Base-by-base conservation (phyloP, 2,888 invertebrate genomes). In the Apodemia hepburni region DNA sequence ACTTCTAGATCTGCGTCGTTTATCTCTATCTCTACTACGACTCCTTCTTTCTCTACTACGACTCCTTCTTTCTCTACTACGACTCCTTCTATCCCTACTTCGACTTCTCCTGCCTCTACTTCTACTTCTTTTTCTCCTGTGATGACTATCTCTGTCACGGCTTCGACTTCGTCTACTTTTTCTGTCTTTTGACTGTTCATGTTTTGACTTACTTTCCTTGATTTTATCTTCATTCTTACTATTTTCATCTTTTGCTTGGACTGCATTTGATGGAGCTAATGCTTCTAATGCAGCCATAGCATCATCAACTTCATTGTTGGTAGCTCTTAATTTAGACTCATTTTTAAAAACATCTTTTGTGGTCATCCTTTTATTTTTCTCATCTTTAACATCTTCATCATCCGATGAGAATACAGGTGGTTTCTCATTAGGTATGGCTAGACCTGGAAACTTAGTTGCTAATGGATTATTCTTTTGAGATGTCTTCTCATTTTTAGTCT, bases 251-350 rank as follows among this genome's bases (percentile, higher is more conserved):
- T 68, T 71, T 61, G 72, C 76, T 4, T 59, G 74, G 4, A 73
- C 74, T 7, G 74, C 70, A 42, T 87, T 83, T 7, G 95, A 95
- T 3, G 97, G 97, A 2, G 97, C 97, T 33, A 97, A 85, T 4
- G 97, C 96, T 85, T 97, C 97, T 61, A 98, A 86, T 68, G 96
- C 96, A 18, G 97, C 95, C 97, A 97, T 97, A 3, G 96, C 95
- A 76, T 96, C 95, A 70, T 95, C 95, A n/a, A 96, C 94, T 59
- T 94, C 85, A 71, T 93, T 92, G 74, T 85, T 85, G 69, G 71
- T 79, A 22, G 71, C 61, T 9, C 63, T 58, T 38, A 59, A 65
- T 65, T 75, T 77, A 35, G 75, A 72, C 74, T 92, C 86, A 62
- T 82, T 79, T 75, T 88, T 90, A 62, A 92, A 89, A 66, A 89